phyloP scores from a whole-genome alignment of 2,113 vertebrate genomes.

The Blennius ocellaris region DNA sequence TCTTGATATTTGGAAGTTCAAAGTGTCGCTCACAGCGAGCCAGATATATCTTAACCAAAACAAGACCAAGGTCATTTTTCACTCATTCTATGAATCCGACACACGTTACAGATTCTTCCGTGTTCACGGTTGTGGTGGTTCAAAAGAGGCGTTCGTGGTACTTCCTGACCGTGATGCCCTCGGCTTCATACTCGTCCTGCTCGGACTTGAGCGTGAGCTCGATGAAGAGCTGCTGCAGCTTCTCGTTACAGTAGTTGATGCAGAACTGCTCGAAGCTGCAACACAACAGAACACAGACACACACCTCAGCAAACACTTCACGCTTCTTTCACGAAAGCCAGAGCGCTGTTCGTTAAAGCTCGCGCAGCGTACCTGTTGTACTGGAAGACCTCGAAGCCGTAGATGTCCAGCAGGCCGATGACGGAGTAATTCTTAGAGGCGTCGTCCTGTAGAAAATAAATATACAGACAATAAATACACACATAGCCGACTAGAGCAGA shows the following conservation, averaged over 20 bases:
- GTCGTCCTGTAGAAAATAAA: constrained; percentile 81
- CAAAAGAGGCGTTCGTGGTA: too few relatives aligned
- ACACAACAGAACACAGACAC: not conserved
- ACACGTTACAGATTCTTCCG: too few relatives aligned
- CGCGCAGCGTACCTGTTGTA: constrained; percentile 90
- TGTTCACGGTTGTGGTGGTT: not conserved
- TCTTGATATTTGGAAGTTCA: too few relatives aligned
- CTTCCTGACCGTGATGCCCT: constrained; percentile 95
- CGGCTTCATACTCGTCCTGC: constrained; percentile 96
- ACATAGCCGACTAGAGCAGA: too few relatives aligned
- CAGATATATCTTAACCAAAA: too few relatives aligned
- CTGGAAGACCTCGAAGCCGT: constrained; percentile 98
- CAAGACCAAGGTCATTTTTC: too few relatives aligned
- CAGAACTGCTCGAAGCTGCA: constrained; percentile 98
- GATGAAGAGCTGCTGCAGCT: constrained; percentile 98
- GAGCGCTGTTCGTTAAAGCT: too few relatives aligned
- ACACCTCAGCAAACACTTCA: not conserved
- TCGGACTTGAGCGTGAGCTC: constrained; percentile 96
- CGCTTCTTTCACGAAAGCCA: too few relatives aligned
- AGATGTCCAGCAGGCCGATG: constrained; percentile 96
- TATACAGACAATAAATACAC: too few relatives aligned
- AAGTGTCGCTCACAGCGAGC: too few relatives aligned
- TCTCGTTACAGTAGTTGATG: constrained; percentile 99
- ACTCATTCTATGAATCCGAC: too few relatives aligned
- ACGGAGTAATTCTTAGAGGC: constrained; percentile 88